Conservation (phyloP, 92 coral and sea anemone species). For the Chrysogorgia sp. region DNA sequence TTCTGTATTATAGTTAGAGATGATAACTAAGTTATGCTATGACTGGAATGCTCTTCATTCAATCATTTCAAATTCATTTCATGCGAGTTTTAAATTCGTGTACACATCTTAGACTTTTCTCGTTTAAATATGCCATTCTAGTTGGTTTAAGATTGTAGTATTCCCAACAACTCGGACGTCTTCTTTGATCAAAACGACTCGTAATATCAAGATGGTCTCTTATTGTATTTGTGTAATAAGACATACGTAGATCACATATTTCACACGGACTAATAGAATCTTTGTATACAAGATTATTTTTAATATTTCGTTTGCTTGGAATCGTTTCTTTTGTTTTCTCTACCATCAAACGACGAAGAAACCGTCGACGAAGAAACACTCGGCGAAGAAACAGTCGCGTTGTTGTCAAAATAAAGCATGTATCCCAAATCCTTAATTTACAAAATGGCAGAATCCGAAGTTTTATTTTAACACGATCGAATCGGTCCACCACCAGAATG, state of each 20-base stretch:
- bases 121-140: neutral
- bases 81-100: neutral
- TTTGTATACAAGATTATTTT: neutral
- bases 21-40: slow-evolving; percentile 3
- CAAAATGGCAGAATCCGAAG: slow-evolving; percentile 22
- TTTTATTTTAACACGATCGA: neutral
- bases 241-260: too few species aligned
- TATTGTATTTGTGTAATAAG: too few species aligned
- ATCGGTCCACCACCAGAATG: neutral
- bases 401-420: too few species aligned
- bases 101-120: neutral
- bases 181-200: too few species aligned
- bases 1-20: neutral
- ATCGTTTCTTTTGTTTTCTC: neutral
- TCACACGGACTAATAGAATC: too few species aligned
- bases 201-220: too few species aligned
- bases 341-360: too few species aligned
- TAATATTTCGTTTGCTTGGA: neutral
- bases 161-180: too few species aligned
- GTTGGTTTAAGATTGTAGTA: neutral
- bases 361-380: too few species aligned
- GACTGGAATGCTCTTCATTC: slow-evolving; percentile 9
- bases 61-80: neutral
- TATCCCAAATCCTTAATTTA: neutral
- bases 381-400: too few species aligned